Evolutionary conservation across 2,888 invertebrate genomes (phyloP).

Genomic region (Napeogenes inachia): DNA sequence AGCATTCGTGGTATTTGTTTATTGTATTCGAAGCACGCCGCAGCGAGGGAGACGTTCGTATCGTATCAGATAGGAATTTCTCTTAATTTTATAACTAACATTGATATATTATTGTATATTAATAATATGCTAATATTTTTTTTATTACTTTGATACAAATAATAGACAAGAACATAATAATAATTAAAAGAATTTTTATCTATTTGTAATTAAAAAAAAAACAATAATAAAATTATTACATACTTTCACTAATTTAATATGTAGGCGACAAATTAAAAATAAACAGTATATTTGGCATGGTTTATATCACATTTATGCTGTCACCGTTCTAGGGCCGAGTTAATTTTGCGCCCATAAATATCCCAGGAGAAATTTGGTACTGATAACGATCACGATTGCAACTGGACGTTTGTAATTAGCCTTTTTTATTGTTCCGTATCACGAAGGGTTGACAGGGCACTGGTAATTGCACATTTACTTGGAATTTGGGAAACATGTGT

Average conservation of each 20-base stretch:
- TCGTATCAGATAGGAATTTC: neutral
- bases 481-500: slow-evolving; percentile 31
- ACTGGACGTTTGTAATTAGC: slow-evolving; percentile 35
- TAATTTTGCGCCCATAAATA: slow-evolving; percentile 29
- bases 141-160: too few relatives aligned
- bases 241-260: too few relatives aligned
- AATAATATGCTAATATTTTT: too few relatives aligned
- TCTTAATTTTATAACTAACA: slow-evolving; percentile 5
- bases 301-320: slow-evolving; percentile 11
- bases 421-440: slow-evolving; percentile 33
- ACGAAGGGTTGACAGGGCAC: slow-evolving; percentile 30
- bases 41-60: neutral
- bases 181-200: too few relatives aligned
- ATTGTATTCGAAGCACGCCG: neutral
- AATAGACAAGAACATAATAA: too few relatives aligned
- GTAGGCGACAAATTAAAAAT: neutral
- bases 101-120: too few relatives aligned
- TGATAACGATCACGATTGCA: slow-evolving; percentile 34
- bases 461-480: slow-evolving; percentile 27
- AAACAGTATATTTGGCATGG: neutral
- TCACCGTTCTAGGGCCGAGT: slow-evolving; percentile 11
- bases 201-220: too few relatives aligned
- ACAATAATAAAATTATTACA: too few relatives aligned
- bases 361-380: slow-evolving; percentile 32
- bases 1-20: slow-evolving; percentile 2